Evolutionary conservation across 2,113 vertebrate genomes (phyloP).

Genomic region (Microcebus lehilahytsara): DNA sequence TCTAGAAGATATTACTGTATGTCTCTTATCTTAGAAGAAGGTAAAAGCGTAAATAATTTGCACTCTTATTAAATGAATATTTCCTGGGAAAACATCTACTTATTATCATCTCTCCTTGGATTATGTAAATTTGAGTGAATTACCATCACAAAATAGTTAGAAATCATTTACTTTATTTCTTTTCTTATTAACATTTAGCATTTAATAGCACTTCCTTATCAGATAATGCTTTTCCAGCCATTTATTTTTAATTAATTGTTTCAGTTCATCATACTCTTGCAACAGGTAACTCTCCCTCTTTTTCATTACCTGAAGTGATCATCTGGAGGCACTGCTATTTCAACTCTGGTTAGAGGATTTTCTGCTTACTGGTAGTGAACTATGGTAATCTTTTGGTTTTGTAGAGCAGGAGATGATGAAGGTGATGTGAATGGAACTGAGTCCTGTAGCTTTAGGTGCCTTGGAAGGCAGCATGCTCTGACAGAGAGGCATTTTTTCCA

Average conservation of each 20-base stretch:
- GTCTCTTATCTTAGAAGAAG: slow-evolving; percentile 30
- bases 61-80: slow-evolving; percentile 41
- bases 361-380: not conserved
- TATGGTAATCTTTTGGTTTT: not conserved
- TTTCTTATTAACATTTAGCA: slow-evolving; percentile 62
- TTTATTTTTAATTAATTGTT: slow-evolving; percentile 59
- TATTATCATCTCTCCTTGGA: slow-evolving; percentile 55
- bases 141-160: slow-evolving; percentile 41
- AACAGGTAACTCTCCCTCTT: not conserved
- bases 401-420: not conserved
- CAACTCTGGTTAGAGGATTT: not conserved
- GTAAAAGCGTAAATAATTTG: slow-evolving; percentile 55
- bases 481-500: not conserved
- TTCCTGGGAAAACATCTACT: slow-evolving; percentile 49
- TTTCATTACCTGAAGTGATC: not conserved
- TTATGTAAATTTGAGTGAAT: slow-evolving; percentile 58
- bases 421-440: not conserved
- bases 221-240: not conserved
- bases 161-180: slow-evolving; percentile 57
- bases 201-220: slow-evolving; percentile 50
- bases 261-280: not conserved
- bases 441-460: not conserved
- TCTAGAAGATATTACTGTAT: slow-evolving; percentile 30
- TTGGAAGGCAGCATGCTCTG: not conserved
- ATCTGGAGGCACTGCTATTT: not conserved